Conservation (phyloP, 2,113 vertebrate species). For the Siniperca chuatsi region DNA sequence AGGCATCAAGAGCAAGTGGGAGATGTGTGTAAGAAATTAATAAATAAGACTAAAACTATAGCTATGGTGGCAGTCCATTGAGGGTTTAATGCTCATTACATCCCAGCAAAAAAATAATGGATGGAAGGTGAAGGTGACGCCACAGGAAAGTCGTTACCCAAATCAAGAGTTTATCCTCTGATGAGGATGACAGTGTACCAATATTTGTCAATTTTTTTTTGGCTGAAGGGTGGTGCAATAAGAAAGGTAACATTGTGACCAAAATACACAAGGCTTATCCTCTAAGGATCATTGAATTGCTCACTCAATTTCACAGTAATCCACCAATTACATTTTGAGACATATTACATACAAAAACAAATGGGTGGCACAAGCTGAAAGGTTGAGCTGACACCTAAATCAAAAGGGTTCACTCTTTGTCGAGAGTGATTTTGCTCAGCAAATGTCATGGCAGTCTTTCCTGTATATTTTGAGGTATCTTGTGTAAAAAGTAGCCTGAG, state of each 20-base stretch:
- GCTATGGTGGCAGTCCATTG: not conserved
- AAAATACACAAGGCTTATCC: not conserved
- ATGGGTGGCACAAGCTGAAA: not conserved
- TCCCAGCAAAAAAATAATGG: no score
- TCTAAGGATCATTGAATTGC: not conserved
- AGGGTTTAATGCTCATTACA: not conserved
- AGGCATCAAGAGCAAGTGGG: not conserved
- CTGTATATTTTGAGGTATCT: not conserved
- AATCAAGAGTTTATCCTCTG: not conserved
- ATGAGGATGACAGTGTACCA: not conserved
- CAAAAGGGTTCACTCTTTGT: not conserved
- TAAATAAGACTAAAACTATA: not conserved
- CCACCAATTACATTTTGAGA: not conserved
- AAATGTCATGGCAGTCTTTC: not conserved
- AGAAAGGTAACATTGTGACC: not conserved
- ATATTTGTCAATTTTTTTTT: not conserved
- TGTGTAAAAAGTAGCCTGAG: not conserved
- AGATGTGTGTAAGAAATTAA: not conserved
- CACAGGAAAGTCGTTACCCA: no score
- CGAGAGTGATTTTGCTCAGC: not conserved
- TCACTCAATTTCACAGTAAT: not conserved
- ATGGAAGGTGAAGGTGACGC: not conserved
- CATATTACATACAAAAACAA: not conserved
- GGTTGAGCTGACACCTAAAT: not conserved
- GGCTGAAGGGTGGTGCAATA: not conserved